Percentiles rank a stretch among this genome's conserved stretches.
Conservation (phyloP, 2,797 vertebrate species). For the Squalus acanthias region DNA sequence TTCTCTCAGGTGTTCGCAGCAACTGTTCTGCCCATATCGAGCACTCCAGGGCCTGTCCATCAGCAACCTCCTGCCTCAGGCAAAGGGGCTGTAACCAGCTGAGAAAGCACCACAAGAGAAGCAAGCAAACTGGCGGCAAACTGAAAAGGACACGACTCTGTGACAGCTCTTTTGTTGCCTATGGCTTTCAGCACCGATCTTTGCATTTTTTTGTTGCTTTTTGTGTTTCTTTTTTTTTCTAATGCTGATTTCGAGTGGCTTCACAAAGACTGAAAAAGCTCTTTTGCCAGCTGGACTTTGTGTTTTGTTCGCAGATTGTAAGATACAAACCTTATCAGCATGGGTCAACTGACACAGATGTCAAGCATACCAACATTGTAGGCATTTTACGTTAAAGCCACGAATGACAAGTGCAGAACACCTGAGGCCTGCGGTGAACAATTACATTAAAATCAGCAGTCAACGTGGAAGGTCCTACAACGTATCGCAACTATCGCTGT, state of each 20-base stretch:
- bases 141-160: constrained; percentile 26
- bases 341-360: constrained; percentile 35
- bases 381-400: neutral
- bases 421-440: constrained; percentile 4
- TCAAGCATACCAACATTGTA: constrained; percentile 29
- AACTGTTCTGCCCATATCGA: neutral
- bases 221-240: constrained; percentile 16
- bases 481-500: neutral
- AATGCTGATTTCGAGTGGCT: constrained; percentile 33
- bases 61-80: neutral
- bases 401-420: constrained; percentile 10
- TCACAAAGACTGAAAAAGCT: constrained; percentile 35
- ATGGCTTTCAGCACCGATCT: neutral
- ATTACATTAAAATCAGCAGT: neutral
- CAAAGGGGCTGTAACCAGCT: constrained; percentile 24
- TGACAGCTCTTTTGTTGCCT: constrained; percentile 35
- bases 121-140: neutral
- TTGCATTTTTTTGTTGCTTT: constrained; percentile 2
- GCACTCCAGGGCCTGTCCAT: constrained; percentile 23
- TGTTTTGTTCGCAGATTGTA: constrained; percentile 34
- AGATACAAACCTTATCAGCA: constrained; percentile 36
- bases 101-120: constrained; percentile 30
- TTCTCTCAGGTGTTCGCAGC: constrained; percentile 28
- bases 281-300: constrained; percentile 32
- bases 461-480: neutral